Conservation (phyloP, 1,140 invertebrate species). For the Notospermus geniculatus region DNA sequence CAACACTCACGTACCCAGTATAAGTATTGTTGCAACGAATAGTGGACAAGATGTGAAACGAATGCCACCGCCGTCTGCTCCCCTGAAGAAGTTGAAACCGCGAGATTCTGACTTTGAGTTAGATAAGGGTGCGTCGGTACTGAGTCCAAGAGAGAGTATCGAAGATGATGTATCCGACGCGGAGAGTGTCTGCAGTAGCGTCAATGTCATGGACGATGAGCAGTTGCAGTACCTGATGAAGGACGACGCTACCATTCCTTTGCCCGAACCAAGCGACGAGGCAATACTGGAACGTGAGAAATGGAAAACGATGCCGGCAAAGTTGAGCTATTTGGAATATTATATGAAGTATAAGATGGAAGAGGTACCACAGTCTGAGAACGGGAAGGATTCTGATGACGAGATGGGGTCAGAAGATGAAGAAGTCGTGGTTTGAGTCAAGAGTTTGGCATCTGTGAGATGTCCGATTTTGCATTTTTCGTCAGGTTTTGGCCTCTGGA, state of each 20-base stretch:
- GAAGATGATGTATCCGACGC: not conserved
- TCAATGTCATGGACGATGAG: not conserved
- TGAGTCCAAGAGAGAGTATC: conserved; percentile 6
- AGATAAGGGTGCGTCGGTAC: not conserved
- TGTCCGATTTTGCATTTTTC: too few relatives aligned
- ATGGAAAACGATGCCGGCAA: conserved; percentile 1
- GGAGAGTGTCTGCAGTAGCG: conserved; percentile 3
- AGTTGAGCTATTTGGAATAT: conserved; percentile 3
- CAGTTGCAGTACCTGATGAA: conserved; percentile 5
- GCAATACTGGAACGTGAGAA: not conserved
- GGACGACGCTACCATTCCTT: not conserved
- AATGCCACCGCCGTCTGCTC: not conserved
- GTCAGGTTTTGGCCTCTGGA: too few relatives aligned
- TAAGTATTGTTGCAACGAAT: not conserved
- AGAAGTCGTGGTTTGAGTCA: too few relatives aligned
- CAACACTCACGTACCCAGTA: not conserved
- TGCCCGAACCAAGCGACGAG: not conserved
- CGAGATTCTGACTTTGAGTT: not conserved
- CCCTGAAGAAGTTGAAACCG: not conserved
- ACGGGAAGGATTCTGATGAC: too few relatives aligned
- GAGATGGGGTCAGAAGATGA: too few relatives aligned
- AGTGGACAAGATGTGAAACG: too few relatives aligned
- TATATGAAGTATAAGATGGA: conserved; percentile 9
- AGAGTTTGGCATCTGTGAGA: too few relatives aligned
- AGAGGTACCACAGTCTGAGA: not conserved